Evolutionary conservation across 2,888 invertebrate genomes (phyloP), one percentile per base, ranked within the genome.

Genomic region (Byasa hedistus): DNA sequence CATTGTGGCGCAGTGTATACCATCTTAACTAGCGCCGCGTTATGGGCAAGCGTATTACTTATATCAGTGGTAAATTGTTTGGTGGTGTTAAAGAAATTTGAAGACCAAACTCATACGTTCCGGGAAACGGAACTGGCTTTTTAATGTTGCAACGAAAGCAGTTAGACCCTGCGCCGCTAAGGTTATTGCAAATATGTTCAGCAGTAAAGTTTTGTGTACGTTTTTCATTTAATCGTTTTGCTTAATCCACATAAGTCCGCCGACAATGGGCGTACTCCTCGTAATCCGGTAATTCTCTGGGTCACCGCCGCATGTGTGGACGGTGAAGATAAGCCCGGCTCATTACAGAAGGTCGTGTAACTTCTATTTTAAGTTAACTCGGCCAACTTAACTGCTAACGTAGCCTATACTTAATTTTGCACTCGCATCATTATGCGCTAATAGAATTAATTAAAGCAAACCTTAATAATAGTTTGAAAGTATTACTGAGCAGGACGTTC

Each of bases 241-340:
- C 21, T 22, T 57, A 36, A 57, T 36, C 51, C 52, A 19, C 22
- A 52, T 24, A n/a, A 51, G 5, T 51, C 2, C 36, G 12, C 39
- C 36, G 3, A 48, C 44, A 60, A 56, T 15, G 55, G 32, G 23
- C 61, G 7, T 60, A 60, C 48, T 39, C n/a, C 24, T 57, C 39
- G 52, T 66, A 58, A 66, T 57, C 52, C 61, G 22, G 21, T 39
- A 61, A 66, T 52, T 52, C 57, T 61, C 57, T 32, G 12, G 65
- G 22, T 23, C 52, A 17, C 39, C 57, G 57, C 22, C 24, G 52
- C 66, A 15, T 57, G 61, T 57, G 24, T 66, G 66, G 54, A 57
- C 39, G 15, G 17, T 39, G 36, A 57, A 57, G 66, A 66, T 66
- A 66, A 65, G 57, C n/a, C 22, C 57, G 48, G 63, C 39, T 65